phyloP scores from a whole-genome alignment of 2,888 invertebrate genomes.

The Strigamia crassipes region DNA sequence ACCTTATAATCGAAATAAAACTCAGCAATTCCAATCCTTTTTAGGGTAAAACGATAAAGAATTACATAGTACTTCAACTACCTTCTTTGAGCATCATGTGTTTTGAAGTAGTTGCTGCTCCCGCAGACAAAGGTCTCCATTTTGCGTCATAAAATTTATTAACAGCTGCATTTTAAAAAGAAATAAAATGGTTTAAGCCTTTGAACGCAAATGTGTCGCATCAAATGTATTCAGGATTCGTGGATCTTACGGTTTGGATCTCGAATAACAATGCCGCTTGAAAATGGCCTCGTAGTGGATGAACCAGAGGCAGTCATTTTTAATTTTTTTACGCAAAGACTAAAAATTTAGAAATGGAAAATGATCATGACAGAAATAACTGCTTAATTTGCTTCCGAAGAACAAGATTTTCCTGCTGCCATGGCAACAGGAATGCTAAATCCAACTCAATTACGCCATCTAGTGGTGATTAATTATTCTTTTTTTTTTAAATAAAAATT shows the following conservation, averaged over 20 bases:
- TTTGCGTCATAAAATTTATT: constrained; percentile 18
- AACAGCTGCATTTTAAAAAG: background rate
- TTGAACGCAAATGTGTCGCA: background rate
- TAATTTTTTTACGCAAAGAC: background rate
- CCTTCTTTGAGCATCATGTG: constrained; percentile 33
- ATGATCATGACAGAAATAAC: background rate
- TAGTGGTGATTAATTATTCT: background rate
- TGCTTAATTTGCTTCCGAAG: constrained; percentile 1
- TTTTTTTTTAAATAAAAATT: background rate
- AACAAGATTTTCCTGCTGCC: background rate
- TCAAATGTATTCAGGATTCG: background rate
- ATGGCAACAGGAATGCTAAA: constrained; percentile 3
- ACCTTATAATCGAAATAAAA: background rate
- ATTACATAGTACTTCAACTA: background rate
- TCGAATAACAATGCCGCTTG: constrained; percentile 7
- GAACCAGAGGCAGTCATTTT: constrained; percentile 18
- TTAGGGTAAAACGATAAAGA: background rate
- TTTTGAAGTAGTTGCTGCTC: constrained; percentile 3
- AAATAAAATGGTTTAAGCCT: background rate
- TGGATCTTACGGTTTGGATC: background rate
- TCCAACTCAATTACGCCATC: background rate
- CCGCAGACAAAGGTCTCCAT: constrained; percentile 1
- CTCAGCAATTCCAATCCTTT: background rate
- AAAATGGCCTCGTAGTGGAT: constrained; percentile 13
- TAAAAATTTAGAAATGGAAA: constrained; percentile 19